Evolutionary conservation across 2,113 vertebrate genomes (phyloP), one percentile per base, ranked within the genome.

Genomic region (Sinocyclocheilus grahami): DNA sequence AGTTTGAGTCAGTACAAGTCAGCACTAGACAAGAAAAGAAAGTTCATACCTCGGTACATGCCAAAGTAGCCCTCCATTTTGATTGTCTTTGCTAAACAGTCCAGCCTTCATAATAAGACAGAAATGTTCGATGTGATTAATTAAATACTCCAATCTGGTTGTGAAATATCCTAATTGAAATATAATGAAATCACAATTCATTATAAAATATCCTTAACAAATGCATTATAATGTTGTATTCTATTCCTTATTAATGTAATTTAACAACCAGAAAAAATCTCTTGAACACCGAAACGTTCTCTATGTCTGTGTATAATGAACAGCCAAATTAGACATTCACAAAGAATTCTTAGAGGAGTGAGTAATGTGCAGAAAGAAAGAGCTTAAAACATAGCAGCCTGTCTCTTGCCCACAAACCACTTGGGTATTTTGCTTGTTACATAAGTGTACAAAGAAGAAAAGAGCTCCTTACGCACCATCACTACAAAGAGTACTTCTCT

Each of bases 21-120:
- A 72, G 11, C n/a, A 58, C 46, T 12, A 88, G 92, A 86, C 51
- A 53, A 88, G 92, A 86, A 92, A 79, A 85, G 86, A 91, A 85
- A 86, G 6, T 53, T 53, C 14, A 53, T 93, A 99, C 98, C 98
- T 91, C 98, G 95, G 87, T 99, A 99, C 96, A 98, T 99, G 92
- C 98, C 98, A 85, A 99, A 99, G 93, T 98, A 99, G 86, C 98
- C 98, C 87, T 99, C 98, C 0, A 96, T 96, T 63, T 96, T 96
- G 60, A 99, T 95, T 0, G 97, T 99, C 94, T 99, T 99, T 85
- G 97, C 91, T 91, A 99, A 95, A 92, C 98, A 99, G 93, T 99
- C 98, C 48, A 97, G 94, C 97, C 98, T 99, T 76, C 37, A 90
- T 39, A 88, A 55, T 7, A 85, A 78, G 11, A 63, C 7, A 74